Evolutionary conservation across 1,140 invertebrate species (phyloP), one percentile per base, ranked within the genome.

Genomic region (Cydia fagiglandana): DNA sequence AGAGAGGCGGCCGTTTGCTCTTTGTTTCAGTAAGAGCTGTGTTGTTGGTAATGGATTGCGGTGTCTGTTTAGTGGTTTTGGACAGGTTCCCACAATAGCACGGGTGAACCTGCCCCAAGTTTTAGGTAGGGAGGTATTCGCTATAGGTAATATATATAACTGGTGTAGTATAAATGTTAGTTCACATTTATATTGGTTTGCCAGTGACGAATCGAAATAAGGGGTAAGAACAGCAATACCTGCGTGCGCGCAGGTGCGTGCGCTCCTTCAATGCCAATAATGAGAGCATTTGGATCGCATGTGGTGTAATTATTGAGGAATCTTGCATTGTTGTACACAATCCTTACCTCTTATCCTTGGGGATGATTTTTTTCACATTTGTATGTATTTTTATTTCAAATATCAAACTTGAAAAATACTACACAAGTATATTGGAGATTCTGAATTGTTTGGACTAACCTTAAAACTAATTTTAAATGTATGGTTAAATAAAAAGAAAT

Each of bases 211-310:
- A 0, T 24, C 15, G 6, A 1, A 2, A 24, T 3, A 61, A 12
- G 7, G 10, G 56, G n/a, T 61, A 10, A 61, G 56, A 61, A 61
- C 24, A 61, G 9, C 56, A 7, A 15, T n/a, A 74, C 74, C 75
- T 80, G 75, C 75, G 75, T 41, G 30, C 45, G 78, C 77, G 84
- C 85, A 88, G 86, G 82, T 88, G 86, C 75, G 78, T 76, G 86
- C 75, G 78, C 76, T 77, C 68, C 20, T 9, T 68, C 74, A 79
- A 76, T 79, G 75, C 50, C 10, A 47, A 45, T 73, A 53, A 73
- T 73, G 20, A 50, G 30, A 41, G 30, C 73, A 50, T 50, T 73
- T 50, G 73, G 45, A 73, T 28, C 73, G 73, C 73, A 53, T 53
- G 47, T n/a, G 45, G 73, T 17, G 66, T 38, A 70, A 73, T 73